Evolutionary conservation across 2,113 vertebrate genomes (phyloP).

Genomic region (Isurus oxyrinchus): DNA sequence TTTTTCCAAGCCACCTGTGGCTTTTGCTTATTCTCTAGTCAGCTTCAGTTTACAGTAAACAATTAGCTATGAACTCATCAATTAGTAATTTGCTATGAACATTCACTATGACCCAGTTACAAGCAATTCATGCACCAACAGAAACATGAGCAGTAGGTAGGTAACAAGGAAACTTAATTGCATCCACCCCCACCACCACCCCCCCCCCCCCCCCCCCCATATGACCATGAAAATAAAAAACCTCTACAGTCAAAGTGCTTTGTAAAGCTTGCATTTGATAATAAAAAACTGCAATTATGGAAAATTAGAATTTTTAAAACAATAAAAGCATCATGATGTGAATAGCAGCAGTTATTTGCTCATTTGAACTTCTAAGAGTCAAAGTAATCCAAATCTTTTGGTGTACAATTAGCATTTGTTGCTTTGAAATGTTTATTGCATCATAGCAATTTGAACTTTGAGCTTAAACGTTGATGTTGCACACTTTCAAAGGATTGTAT

Average conservation of each 20-base stretch:
- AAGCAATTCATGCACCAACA: slow-evolving; percentile 24
- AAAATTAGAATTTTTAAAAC: slow-evolving; percentile 38
- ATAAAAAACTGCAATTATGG: slow-evolving; percentile 38
- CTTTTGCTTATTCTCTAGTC: slow-evolving; percentile 39
- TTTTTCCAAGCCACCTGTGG: slow-evolving; percentile 41
- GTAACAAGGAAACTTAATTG: slow-evolving; percentile 37
- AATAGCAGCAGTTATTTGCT: slow-evolving; percentile 40
- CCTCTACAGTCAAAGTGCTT: slow-evolving; percentile 31
- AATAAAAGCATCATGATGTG: slow-evolving; percentile 23
- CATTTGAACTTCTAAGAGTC: slow-evolving; percentile 30
- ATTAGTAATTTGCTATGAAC: slow-evolving; percentile 38
- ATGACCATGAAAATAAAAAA: slow-evolving; percentile 30
- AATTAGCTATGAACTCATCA: slow-evolving; percentile 40
- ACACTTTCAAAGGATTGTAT: neutral
- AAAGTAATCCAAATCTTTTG: neutral
- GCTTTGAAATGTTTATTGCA: neutral
- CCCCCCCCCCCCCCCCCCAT: neutral
- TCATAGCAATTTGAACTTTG: neutral
- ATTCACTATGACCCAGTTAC: slow-evolving; percentile 34
- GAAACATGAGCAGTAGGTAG: slow-evolving; percentile 34
- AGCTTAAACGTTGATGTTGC: neutral
- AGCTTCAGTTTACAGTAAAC: slow-evolving; percentile 40
- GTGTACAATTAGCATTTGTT: neutral
- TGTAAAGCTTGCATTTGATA: slow-evolving; percentile 33
- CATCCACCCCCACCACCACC: neutral